phyloP scores from a whole-genome alignment of 2,888 invertebrate species.

The Drosophila koepferae region DNA sequence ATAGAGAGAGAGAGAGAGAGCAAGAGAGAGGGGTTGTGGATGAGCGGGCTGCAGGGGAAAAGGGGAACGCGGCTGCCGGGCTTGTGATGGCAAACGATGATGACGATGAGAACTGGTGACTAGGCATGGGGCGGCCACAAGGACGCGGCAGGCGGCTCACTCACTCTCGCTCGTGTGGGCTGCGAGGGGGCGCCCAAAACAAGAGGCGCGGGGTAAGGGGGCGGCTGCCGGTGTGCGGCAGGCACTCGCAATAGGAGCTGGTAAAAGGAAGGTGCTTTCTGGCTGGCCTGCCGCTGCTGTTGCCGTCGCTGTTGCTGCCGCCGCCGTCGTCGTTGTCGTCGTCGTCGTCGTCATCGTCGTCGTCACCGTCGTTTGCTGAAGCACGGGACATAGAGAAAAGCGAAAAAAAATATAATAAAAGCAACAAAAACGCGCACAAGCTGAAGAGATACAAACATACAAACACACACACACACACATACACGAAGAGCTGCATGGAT shows the following conservation, averaged over 20 bases:
- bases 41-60: not conserved
- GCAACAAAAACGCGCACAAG: conserved; percentile 76
- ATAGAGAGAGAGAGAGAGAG: not conserved
- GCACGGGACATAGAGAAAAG: conserved; percentile 72
- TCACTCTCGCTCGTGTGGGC: not conserved
- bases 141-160: conserved; percentile 60
- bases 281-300: conserved; percentile 30
- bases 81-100: conserved; percentile 59
- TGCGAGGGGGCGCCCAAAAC: conserved; percentile 10
- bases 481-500: conserved; percentile 2
- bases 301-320: conserved; percentile 28
- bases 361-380: conserved; percentile 44
- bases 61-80: conserved; percentile 58
- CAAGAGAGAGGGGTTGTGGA: not conserved
- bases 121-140: conserved; percentile 56
- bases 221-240: conserved; percentile 10
- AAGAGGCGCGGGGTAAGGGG: conserved; percentile 4
- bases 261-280: conserved; percentile 56
- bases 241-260: conserved; percentile 56
- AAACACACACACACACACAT: conserved; percentile 36
- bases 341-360: conserved; percentile 20
- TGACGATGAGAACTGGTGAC: conserved; percentile 50
- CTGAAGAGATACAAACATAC: conserved; percentile 67
- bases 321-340: conserved; percentile 21
- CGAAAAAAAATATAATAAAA: conserved; percentile 77